Percentiles rank a stretch among this genome's conserved stretches.
phyloP scores from a whole-genome alignment of 2,888 invertebrate genomes.

The Pocota personata region DNA sequence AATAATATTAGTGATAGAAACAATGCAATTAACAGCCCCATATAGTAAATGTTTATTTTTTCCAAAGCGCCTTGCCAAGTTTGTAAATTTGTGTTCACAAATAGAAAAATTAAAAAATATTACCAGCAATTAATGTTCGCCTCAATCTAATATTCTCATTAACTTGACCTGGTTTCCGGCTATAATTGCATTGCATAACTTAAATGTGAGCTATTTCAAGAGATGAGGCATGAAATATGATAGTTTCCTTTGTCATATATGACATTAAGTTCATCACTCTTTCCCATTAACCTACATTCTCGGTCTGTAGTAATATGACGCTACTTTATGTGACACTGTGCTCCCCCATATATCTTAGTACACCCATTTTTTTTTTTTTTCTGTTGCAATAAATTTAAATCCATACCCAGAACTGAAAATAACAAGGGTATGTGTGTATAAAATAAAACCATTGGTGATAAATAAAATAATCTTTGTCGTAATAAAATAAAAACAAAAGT shows the following conservation, averaged over 20 bases:
- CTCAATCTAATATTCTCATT: not conserved
- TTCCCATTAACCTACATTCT: constrained; percentile 30
- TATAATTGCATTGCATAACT: not conserved
- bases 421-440: not conserved
- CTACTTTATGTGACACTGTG: not conserved
- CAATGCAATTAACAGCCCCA: too few species aligned
- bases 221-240: constrained; percentile 47
- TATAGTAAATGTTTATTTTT: too few species aligned
- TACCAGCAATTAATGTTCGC: too few species aligned
- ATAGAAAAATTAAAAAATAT: too few species aligned
- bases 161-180: constrained; percentile 3
- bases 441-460: not conserved
- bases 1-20: too few species aligned
- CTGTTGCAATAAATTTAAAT: not conserved
- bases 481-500: not conserved
- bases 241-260: not conserved
- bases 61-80: too few species aligned
- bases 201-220: not conserved
- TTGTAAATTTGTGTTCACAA: too few species aligned
- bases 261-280: not conserved
- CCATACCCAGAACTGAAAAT: not conserved
- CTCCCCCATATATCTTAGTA: too few species aligned
- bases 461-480: not conserved
- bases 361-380: not conserved
- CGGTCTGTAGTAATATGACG: not conserved